Conservation (phyloP, 2,797 vertebrate genomes). For the Darevskia mixta region DNA sequence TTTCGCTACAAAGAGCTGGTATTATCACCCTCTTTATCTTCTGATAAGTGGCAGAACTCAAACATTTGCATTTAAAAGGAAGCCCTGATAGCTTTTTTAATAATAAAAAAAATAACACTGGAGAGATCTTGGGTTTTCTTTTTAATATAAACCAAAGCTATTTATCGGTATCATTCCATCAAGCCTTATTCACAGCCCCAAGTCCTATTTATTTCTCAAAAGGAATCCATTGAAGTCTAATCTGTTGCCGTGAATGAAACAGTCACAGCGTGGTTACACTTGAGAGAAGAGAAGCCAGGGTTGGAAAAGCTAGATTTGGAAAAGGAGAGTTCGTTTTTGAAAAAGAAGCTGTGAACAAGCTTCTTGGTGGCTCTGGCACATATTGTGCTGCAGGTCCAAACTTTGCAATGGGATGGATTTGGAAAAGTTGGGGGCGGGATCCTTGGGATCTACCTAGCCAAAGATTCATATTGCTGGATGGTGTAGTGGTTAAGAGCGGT, state of each 20-base stretch:
- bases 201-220: constrained; percentile 48
- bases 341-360: neutral
- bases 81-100: constrained; percentile 11
- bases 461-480: neutral
- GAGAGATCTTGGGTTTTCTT: neutral
- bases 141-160: constrained; percentile 37
- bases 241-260: constrained; percentile 43
- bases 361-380: neutral
- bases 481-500: no score
- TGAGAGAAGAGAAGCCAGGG: neutral
- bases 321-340: constrained; percentile 20
- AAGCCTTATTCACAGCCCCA: constrained; percentile 50
- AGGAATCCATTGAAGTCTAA: constrained; percentile 29
- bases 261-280: constrained; percentile 6
- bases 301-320: constrained; percentile 44
- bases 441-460: neutral
- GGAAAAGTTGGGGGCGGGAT: no score
- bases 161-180: constrained; percentile 49
- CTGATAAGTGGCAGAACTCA: constrained; percentile 32
- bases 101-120: neutral
- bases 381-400: no score
- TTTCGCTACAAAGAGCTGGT: constrained; percentile 31
- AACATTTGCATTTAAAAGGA: constrained; percentile 66
- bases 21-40: constrained; percentile 49
- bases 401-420: no score